phyloP scores from a whole-genome alignment of 2,113 vertebrate species.

The Rhea pennata region DNA sequence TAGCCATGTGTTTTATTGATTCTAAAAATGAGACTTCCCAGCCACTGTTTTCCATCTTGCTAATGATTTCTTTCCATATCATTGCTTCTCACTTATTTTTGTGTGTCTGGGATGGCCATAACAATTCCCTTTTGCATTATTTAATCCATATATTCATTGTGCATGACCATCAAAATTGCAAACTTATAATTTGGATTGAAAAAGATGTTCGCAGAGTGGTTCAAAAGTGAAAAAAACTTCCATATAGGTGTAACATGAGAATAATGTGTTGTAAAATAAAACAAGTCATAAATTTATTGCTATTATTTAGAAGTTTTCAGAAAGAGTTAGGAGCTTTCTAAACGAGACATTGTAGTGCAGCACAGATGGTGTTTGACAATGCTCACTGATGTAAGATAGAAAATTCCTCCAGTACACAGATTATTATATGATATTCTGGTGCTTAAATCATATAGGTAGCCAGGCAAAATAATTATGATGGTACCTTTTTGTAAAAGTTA shows the following conservation, averaged over 20 bases:
- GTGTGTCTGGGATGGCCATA: neutral
- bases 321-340: neutral
- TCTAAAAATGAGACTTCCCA: neutral
- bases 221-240: neutral
- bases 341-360: neutral
- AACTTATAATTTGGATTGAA: neutral
- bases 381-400: neutral
- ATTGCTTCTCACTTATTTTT: neutral
- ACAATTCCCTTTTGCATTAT: neutral
- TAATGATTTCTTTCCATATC: neutral
- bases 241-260: neutral
- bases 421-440: neutral
- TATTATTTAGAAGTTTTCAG: neutral
- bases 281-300: neutral
- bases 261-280: neutral
- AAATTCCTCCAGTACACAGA: neutral
- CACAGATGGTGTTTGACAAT: neutral
- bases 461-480: neutral
- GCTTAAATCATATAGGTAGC: neutral
- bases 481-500: neutral
- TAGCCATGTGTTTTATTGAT: neutral
- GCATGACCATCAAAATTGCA: neutral
- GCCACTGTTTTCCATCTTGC: rapidly evolving
- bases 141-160: neutral
- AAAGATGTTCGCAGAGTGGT: neutral